Evolutionary conservation across 2,888 invertebrate genomes (phyloP).

Genomic region (Allolobophora icterica): DNA sequence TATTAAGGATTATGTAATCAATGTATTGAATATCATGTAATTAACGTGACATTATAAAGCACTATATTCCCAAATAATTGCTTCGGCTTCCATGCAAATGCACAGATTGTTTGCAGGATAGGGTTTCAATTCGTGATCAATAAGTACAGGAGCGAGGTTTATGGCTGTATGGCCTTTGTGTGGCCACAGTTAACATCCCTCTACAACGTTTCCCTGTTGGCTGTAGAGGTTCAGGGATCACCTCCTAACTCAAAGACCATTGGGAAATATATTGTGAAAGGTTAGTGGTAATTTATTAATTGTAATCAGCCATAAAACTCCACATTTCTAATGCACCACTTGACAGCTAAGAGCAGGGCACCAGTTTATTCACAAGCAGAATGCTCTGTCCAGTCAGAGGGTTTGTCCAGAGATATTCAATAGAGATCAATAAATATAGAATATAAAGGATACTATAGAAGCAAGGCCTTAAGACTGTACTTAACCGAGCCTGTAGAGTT

Average conservation of each 20-base stretch:
- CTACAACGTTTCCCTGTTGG: no score
- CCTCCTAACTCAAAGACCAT: no score
- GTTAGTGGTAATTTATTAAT: no score
- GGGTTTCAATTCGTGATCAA: not conserved
- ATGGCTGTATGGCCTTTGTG: not conserved
- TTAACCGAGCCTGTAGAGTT: not conserved
- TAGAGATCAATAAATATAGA: not conserved
- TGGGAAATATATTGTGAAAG: no score
- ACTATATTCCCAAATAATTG: not conserved
- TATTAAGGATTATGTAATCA: not conserved
- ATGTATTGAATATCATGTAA: not conserved
- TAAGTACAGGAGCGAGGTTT: not conserved
- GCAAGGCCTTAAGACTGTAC: not conserved
- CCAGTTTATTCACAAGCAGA: no score
- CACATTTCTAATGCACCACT: no score
- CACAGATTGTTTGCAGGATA: not conserved
- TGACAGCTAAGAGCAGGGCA: no score
- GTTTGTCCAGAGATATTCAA: no score
- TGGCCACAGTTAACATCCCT: no score
- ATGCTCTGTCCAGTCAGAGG: no score
- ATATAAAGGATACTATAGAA: not conserved
- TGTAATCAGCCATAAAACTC: no score
- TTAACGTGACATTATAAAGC: not conserved
- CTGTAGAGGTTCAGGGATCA: no score
- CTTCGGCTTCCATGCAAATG: not conserved